Base-by-base conservation (phyloP, 2,797 vertebrate genomes). In the Xenops minutus region DNA sequence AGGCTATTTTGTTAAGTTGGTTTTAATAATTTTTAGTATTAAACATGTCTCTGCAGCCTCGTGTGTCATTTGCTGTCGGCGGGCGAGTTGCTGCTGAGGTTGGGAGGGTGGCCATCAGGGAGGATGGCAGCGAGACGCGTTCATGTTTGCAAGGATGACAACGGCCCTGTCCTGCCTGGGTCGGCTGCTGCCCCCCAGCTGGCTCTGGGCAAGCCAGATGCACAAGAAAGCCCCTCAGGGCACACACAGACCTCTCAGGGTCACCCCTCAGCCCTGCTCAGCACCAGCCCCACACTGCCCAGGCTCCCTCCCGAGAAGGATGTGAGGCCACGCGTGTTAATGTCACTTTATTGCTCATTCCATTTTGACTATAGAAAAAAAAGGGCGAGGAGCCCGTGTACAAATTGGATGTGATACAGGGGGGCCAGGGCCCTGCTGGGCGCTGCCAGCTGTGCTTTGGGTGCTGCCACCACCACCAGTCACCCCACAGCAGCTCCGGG, bases 11-110 rank as follows among this genome's bases (percentile, higher is more conserved):
- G 86, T 94, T 88, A 46, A 68, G 34, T 78, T 92, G 89, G 96
- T 97, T 97, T 97, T 96, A 98, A 98, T 96, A 85, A 97, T 96
- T 93, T 96, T 98, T 97, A 94, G 97, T 94, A 96, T 90, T 96
- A 97, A 97, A 39, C 36, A 80, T 66, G 91, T 94, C 94, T 82
- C 86, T 84, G 94, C 84, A 83, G 73, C 14, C 14, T 49, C 44
- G 44, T 22, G 51, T 75, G 93, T 95, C 92, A 10, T 96, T 93
- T 88, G 32, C 67, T 21, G 2, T 76, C 4, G 0, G 59, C 1
- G 2, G 52, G 18, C 0, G 1, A 63, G 56, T 44, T 26, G 51
- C 62, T 22, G 39, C 14, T 1, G 8, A 4, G 54, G 26, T 5
- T 51, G 86, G 82, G 62, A 20, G 52, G 52, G 52, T 32, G 69